Evolutionary conservation across 2,113 vertebrate species (phyloP).

Genomic region (Arenaria interpres): DNA sequence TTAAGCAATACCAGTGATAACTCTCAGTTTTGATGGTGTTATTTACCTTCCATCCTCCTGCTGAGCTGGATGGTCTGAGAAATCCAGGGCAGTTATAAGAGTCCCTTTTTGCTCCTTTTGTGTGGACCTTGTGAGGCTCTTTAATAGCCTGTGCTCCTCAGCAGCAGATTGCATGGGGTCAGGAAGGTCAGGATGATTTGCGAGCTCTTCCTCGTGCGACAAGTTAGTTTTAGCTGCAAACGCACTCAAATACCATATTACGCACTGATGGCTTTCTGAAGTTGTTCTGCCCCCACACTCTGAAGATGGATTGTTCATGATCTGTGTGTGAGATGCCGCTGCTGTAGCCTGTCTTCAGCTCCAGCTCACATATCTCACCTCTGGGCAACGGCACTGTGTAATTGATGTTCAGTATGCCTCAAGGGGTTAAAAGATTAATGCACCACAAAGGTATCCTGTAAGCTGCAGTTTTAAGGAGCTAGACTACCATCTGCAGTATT

Average conservation of each 20-base stretch:
- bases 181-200: constrained; percentile 66
- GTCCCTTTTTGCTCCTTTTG: not conserved
- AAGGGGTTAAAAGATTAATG: constrained; percentile 77
- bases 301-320: constrained; percentile 76
- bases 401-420: constrained; percentile 82
- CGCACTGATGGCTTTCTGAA: constrained; percentile 63
- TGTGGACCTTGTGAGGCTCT: not conserved
- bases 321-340: constrained; percentile 55
- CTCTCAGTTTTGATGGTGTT: not conserved
- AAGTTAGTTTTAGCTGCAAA: constrained; percentile 48
- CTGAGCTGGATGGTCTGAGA: not conserved
- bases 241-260: constrained; percentile 62
- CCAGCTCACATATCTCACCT: constrained; percentile 76
- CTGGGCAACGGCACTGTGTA: constrained; percentile 67
- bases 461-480: constrained; percentile 30
- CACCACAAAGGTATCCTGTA: constrained; percentile 22
- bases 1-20: not conserved
- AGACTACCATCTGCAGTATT: not conserved
- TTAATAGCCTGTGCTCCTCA: not conserved
- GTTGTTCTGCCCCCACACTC: constrained; percentile 55
- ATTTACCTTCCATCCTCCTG: not conserved
- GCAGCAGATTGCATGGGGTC: not conserved
- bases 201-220: constrained; percentile 38
- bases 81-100: not conserved
- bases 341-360: constrained; percentile 70